A percentile compares a stretch with the other conserved stretches of the same genome.
These are phyloP conservation scores for Aphaenogaster floridana DNA, from an alignment of 1,140 invertebrate genomes.

Conservation along the genomic window DNA sequence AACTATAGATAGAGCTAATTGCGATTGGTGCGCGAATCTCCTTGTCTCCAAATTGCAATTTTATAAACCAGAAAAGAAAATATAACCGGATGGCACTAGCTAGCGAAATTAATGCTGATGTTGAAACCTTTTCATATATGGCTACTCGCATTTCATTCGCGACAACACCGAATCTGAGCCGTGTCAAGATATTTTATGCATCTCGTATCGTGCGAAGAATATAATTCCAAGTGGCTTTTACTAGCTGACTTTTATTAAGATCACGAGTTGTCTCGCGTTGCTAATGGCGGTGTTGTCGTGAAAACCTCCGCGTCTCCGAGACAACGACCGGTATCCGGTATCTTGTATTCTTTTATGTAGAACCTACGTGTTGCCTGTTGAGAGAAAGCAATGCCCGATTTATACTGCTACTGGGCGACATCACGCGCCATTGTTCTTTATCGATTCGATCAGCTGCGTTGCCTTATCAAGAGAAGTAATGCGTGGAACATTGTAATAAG, in stretches of 20 bases:
- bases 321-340: conserved; percentile 31
- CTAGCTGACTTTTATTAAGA: conserved; percentile 60
- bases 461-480: conserved; percentile 35
- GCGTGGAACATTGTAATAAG: conserved; percentile 49
- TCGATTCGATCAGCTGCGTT: conserved; percentile 55
- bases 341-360: conserved; percentile 34
- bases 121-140: background rate
- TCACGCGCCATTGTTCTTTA: conserved; percentile 58
- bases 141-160: background rate
- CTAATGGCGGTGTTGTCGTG: conserved; percentile 30
- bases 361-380: background rate
- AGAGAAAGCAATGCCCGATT: conserved; percentile 12
- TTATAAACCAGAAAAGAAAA: background rate
- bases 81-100: background rate
- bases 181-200: conserved; percentile 34
- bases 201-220: background rate
- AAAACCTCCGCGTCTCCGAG: conserved; percentile 2
- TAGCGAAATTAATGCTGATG: background rate
- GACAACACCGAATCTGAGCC: conserved; percentile 3
- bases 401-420: conserved; percentile 28
- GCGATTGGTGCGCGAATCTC: background rate
- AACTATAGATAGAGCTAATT: background rate
- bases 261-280: conserved; percentile 27
- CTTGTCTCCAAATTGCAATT: background rate
- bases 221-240: conserved; percentile 43